Evolutionary conservation across 2,797 vertebrate species (phyloP), one percentile per base, ranked within the genome.

Genomic region (Microchirus variegatus): DNA sequence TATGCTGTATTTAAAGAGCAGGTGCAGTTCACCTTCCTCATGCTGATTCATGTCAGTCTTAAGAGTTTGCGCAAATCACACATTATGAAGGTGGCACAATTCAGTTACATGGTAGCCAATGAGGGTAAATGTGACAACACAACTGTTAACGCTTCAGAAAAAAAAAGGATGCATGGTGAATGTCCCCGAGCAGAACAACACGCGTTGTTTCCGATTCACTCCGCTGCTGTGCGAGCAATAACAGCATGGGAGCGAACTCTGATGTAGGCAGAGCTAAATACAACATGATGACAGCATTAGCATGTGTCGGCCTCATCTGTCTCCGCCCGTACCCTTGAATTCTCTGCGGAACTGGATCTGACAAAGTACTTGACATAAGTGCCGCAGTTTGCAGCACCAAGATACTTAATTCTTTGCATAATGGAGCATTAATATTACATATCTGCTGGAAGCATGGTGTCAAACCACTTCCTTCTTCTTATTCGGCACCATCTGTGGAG

Each of bases 391-490:
- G 53, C 15, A 43, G 56, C 22, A 65, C 52, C 48, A 41, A 56
- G 40, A 67, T 44, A 45, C 53, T 65, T 58, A 50, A 56, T 58
- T 44, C 40, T 53, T 48, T 43, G 63, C 50, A 62, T 63, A 60
- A 77, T 67, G 31, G 55, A 35, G 59, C 63, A 65, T 84, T 37
- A 51, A 79, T 77, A 72, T 58, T 61, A 41, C 66, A 77, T 62
- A 53, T 63, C 60, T 53, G 38, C 36, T 22, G 61, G 58, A 51
- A 63, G 54, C n/a, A 26, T 12, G 35, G 50, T 67, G 75, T 78
- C 54, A 70, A 13, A 45, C 7, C 4, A 0, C n/a, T 4, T 42
- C 4, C 43, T 22, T 13, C 22, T 13, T 57, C 16, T 6, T 11
- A 13, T 13, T 15, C 53, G 52, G 38, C 15, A 36, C 3, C 16